Evolutionary conservation across 2,113 vertebrate species (phyloP), one percentile per base, ranked within the genome.

Genomic region (Catharus fuscescens): DNA sequence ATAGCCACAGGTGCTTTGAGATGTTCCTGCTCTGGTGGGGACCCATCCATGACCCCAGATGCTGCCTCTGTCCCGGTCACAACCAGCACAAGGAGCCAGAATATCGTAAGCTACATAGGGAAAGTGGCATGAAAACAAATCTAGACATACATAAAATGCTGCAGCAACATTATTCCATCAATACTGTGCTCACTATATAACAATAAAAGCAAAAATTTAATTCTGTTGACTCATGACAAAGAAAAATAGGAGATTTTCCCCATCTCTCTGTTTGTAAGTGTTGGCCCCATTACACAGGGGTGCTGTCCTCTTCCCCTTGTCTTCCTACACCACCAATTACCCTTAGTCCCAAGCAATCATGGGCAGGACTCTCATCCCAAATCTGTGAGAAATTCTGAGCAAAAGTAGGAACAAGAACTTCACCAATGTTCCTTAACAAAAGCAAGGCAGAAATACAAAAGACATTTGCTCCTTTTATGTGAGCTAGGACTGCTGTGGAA

Each of bases 1-100:
- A 62, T 0, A 0, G 24, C n/a, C 47, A 38, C 12, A 12, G 53
- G 32, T 14, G 23, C 32, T 45, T 74, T 7, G 19, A 24, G n/a
- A n/a, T 66, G 8, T 17, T 31, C 53, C 53, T 66, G 36, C 14
- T 66, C 60, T n/a, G 44, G 5, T 13, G 31, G 28, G 36, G 23
- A 44, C 26, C 34, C 14, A 38, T 8, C 23, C 67, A 65, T 11
- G 26, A 12, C 28, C 23, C 24, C 28, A 45, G 28, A 25, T 12
- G 9, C 14, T 60, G 61, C 32, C 28, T 53, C 28, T 66, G 59
- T 45, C 24, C 23, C 45, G 53, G n/a, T 6, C 38, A 67, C 29
- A 81, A 25, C 8, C 24, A 60, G 38, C 53, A 60, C 14, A 45
- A 50, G n/a, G 15, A 86, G 19, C 14, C 62, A 80, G 62, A 57